A percentile compares a stretch with the other conserved stretches of the same genome.
These are phyloP conservation scores for Pagetopsis macropterus DNA, from an alignment of 2,797 vertebrate genomes.

Conservation along the genomic window DNA sequence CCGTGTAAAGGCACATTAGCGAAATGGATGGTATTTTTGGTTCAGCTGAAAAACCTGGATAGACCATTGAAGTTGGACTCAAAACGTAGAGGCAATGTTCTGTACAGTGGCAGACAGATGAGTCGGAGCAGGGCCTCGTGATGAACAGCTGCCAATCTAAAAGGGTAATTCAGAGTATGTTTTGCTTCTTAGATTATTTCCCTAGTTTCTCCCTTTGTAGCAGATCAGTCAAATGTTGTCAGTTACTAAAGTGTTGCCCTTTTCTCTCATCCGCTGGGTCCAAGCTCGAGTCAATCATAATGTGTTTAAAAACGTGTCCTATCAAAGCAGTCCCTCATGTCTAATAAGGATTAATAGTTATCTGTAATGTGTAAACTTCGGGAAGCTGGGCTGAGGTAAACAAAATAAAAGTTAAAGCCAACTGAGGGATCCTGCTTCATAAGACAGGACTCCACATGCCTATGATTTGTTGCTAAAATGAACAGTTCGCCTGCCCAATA, in stretches of 20 bases:
- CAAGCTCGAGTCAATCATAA: conserved; percentile 17
- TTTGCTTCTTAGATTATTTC: conserved; percentile 16
- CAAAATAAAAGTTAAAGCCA: neutral
- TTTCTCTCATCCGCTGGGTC: conserved; percentile 19
- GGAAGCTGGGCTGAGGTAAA: conserved; percentile 9
- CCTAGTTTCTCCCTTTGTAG: neutral
- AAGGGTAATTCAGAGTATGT: conserved; percentile 8
- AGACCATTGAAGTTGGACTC: conserved; percentile 48
- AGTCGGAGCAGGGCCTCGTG: conserved; percentile 16
- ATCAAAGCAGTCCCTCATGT: conserved; percentile 8
- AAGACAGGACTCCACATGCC: neutral
- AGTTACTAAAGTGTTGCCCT: conserved; percentile 15
- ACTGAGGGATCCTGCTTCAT: conserved; percentile 5
- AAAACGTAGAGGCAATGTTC: conserved; percentile 43
- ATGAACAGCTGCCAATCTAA: conserved; percentile 31
- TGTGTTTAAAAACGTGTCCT: conserved; percentile 1
- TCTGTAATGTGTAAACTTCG: conserved; percentile 3
- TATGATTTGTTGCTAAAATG: conserved; percentile 5
- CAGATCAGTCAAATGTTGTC: conserved; percentile 17
- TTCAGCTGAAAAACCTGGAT: conserved; percentile 28
- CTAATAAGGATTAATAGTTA: conserved; percentile 13
- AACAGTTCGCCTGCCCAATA: neutral
- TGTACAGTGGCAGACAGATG: conserved; percentile 41
- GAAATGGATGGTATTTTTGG: conserved; percentile 51
- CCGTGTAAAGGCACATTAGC: conserved; percentile 56